Percentiles rank a stretch among this genome's conserved stretches.
Conservation (phyloP, 2,888 invertebrate species). For the Drosophila histrio region DNA sequence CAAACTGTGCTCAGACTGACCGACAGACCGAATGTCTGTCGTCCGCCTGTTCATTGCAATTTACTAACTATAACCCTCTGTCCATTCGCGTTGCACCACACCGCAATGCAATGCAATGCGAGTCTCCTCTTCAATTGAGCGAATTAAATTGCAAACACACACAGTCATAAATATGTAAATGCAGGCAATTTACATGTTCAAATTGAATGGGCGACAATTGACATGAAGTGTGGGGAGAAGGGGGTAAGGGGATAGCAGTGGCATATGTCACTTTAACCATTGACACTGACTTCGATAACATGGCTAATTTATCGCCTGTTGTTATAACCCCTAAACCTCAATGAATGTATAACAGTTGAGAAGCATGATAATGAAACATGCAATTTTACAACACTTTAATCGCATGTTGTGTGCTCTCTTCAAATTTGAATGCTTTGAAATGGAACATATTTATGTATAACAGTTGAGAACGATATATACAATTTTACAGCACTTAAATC, state of each 20-base stretch:
- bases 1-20: slow-evolving; percentile 13
- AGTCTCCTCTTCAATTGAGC: slow-evolving; percentile 81
- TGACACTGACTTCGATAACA: slow-evolving; percentile 21
- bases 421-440: too few relatives aligned
- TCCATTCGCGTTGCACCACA: slow-evolving; percentile 25
- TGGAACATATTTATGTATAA: too few relatives aligned
- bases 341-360: too few relatives aligned
- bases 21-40: background rate
- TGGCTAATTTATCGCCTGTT: background rate
- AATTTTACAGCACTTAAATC: too few relatives aligned
- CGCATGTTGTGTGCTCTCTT: too few relatives aligned
- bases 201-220: slow-evolving; percentile 65
- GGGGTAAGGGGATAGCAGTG: background rate
- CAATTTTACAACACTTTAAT: background rate
- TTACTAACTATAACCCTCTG: slow-evolving; percentile 12
- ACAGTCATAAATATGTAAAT: slow-evolving; percentile 47
- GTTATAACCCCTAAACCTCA: background rate
- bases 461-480: too few relatives aligned
- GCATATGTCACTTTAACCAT: slow-evolving; percentile 28
- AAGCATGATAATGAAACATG: background rate
- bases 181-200: slow-evolving; percentile 62
- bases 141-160: slow-evolving; percentile 68
- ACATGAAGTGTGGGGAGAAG: slow-evolving; percentile 28
- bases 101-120: slow-evolving; percentile 56
- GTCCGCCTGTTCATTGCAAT: slow-evolving; percentile 17